These are phyloP conservation scores for Tyrophagus putrescentiae DNA, from an alignment of 1,140 invertebrate species.

Conservation along the genomic window DNA sequence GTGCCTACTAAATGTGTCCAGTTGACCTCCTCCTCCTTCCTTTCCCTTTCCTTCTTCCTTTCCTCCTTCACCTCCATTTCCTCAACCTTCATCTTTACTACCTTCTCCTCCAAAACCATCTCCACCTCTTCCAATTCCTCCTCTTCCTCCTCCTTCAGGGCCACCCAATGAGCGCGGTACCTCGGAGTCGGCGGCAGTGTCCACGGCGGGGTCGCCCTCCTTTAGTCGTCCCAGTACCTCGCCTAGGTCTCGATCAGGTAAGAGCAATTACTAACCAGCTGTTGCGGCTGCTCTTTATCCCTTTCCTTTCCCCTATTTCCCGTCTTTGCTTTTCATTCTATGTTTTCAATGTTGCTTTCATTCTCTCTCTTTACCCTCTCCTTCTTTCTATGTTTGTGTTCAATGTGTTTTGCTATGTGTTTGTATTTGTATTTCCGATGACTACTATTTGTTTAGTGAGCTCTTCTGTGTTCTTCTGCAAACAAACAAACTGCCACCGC, in stretches of 20 bases:
- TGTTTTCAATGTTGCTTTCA: background rate
- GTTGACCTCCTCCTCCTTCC: too few species aligned
- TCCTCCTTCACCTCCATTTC: too few species aligned
- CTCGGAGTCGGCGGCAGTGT: slow-evolving; percentile 18
- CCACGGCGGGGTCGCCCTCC: background rate
- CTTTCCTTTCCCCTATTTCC: background rate
- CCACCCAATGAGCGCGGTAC: slow-evolving; percentile 11
- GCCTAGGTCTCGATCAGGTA: slow-evolving; percentile 15
- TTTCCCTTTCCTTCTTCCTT: too few species aligned
- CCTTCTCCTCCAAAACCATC: too few species aligned
- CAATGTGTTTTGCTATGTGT: too few species aligned
- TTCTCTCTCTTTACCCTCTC: too few species aligned
- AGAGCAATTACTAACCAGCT: background rate
- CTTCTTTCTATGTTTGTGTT: background rate
- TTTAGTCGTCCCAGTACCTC: slow-evolving; percentile 16
- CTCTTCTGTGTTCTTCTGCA: too few species aligned
- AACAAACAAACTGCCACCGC: too few species aligned
- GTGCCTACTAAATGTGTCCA: too few species aligned
- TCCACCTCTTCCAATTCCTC: background rate
- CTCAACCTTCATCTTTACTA: too few species aligned
- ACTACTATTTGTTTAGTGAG: too few species aligned
- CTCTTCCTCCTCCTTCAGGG: background rate
- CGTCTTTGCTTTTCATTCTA: background rate
- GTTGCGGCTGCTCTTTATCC: background rate
- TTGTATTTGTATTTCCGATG: too few species aligned